Evolutionary conservation across 92 coral and sea anemone species (phyloP), one percentile per base, ranked within the genome.

Genomic region (Zoanthus sociatus): DNA sequence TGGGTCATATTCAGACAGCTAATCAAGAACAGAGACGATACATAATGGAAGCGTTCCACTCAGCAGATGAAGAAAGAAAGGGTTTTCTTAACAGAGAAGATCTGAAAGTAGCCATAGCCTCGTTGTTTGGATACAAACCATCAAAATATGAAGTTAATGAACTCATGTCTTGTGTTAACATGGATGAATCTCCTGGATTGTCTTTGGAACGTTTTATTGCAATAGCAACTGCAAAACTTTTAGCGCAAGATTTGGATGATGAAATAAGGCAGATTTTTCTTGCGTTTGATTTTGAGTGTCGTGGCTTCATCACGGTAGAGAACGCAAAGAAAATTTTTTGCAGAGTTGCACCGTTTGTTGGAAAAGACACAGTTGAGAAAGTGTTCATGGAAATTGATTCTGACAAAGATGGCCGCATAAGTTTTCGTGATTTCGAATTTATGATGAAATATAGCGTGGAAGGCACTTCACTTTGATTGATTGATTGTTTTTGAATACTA

Each of bases 51-150:
- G 94, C 93, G 3, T 97, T 95, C 74, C 94, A 94, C 11, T 37
- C 87, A 44, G 94, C 93, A 45, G 99, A 97, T 79, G 87, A 87
- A 63, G 95, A 72, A 73, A 72, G 71, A 15, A 97, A 97, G 72
- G 98, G 99, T 8, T 93, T 86, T 66, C 89, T 97, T 47, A 86
- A 89, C 83, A 90, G 90, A 76, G 94, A 92, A 68, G 99, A 97
- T 84, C 77, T 97, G 11, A 97, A 95, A 90, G 94, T 97, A 44
- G 99, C 99, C 63, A 75, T 95, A 77, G 97, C 95, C 26, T 92
- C 93, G 13, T 81, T 97, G 3, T 97, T 95, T 87, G 99, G 99
- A 30, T 97, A 97, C 90, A 97, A 97, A 88, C 99, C 99, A 16
- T 95, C 97, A 31, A 92, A 90, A 44, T 92, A 76, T 58, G 99